Evolutionary conservation across 1,140 invertebrate species (phyloP), one percentile per base, ranked within the genome.

Genomic region (Globodera rostochiensis): DNA sequence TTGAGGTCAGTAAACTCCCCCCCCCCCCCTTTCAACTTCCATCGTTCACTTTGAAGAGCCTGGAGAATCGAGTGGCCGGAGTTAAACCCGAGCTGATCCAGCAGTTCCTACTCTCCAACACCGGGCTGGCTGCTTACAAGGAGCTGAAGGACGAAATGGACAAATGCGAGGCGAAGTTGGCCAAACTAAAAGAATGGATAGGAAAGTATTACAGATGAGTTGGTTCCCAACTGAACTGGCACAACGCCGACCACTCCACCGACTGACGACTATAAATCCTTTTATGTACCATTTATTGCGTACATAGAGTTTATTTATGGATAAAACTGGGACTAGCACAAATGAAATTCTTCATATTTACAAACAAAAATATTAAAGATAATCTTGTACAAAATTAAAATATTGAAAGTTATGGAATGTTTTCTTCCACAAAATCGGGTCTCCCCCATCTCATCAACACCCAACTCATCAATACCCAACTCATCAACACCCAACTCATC

Each of bases 101-200:
- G 36, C 25, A 71, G 69, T 71, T 71, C 69, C 6, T 71, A 19
- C 15, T 71, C 25, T 71, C 69, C 7, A 47, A 71, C 8, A 71
- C 69, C n/a, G 69, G 69, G n/a, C 2, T 71, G 4, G 69, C 69
- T 19, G 69, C 36, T 47, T 71, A 45, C 69, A 71, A 36, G 15
- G 69, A 71, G 25, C 69, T 71, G 25, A 71, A 71, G 25, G 69
- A 47, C 5, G 69, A 71, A 21, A 4, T 71, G 25, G 46, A 11
- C 21, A 71, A 47, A 71, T 71, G 69, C n/a, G 69, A 71, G 46
- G 19, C n/a, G 70, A 78, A 78, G 25, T 45, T 78, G 25, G 64
- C 57, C 50, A 64, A 45, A 2, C 70, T 78, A 25, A 78, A 66
- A n/a, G 64, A 78, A 36, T 70, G 66, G 66, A 78, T 78, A n/a